Conservation (phyloP, 2,888 invertebrate species). For the Pristionchus arcanus region DNA sequence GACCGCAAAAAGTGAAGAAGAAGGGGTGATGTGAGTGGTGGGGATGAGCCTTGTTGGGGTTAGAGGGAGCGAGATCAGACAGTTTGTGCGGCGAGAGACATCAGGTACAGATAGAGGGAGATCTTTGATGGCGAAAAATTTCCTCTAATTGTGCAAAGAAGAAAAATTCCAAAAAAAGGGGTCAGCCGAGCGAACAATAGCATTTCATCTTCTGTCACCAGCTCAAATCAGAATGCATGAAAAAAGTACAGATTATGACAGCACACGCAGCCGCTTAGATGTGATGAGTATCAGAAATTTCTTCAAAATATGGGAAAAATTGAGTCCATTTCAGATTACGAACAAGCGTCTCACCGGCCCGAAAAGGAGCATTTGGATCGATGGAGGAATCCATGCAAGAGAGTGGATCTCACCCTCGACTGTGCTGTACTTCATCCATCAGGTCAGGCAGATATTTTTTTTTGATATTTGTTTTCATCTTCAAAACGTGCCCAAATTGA, state of each 20-base stretch:
- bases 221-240: too few relatives aligned
- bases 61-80: background rate
- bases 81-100: background rate
- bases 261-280: too few relatives aligned
- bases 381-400: conserved; percentile 73
- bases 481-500: too few relatives aligned
- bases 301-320: too few relatives aligned
- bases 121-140: background rate
- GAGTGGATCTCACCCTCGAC: conserved; percentile 77
- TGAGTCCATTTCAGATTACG: conserved; percentile 64
- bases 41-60: background rate
- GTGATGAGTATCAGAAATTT: too few relatives aligned
- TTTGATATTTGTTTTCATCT: too few relatives aligned
- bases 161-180: too few relatives aligned
- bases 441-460: too few relatives aligned
- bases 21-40: background rate
- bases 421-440: conserved; percentile 77
- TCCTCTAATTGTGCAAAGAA: too few relatives aligned
- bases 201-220: too few relatives aligned
- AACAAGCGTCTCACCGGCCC: conserved; percentile 65
- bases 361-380: conserved; percentile 72
- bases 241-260: too few relatives aligned
- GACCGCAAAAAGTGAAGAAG: conserved; percentile 43
- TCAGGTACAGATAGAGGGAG: background rate
- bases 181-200: too few relatives aligned